A percentile compares a stretch with the other conserved stretches of the same genome.
phyloP scores from a whole-genome alignment of 2,888 invertebrate species.

The Lamellibrachia columna region DNA sequence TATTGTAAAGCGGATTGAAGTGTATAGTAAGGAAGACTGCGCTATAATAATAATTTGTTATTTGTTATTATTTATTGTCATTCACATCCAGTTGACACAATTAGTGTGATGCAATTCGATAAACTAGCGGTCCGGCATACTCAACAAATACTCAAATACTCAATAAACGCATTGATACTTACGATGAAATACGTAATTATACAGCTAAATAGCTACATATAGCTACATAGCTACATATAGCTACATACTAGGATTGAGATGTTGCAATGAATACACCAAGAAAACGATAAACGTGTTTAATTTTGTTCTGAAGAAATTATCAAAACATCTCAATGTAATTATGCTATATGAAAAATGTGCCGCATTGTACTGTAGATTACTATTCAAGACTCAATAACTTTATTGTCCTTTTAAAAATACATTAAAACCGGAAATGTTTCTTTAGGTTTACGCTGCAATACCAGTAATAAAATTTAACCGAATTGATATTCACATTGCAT shows the following conservation, averaged over 20 bases:
- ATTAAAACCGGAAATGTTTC: too few species aligned
- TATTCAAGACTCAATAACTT: too few species aligned
- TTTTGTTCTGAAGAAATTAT: neutral
- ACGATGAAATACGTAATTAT: neutral
- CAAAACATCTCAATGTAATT: neutral
- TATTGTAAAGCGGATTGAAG: too few species aligned
- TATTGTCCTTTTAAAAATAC: too few species aligned
- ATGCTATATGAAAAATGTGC: neutral
- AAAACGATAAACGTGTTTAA: neutral
- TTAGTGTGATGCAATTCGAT: neutral
- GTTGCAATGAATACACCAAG: neutral
- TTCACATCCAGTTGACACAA: neutral
- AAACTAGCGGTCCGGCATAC: neutral
- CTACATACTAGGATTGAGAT: neutral
- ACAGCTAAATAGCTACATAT: neutral
- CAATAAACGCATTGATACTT: neutral
- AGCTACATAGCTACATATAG: neutral
- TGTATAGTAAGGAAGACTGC: too few species aligned
- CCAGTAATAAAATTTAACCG: too few species aligned
- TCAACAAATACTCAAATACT: neutral
- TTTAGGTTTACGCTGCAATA: too few species aligned
- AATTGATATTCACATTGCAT: too few species aligned
- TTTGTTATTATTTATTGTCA: neutral
- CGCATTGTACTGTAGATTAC: too few species aligned
- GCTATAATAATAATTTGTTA: too few species aligned